Conservation (phyloP, 1,140 invertebrate species). For the Gryllus bimaculatus region DNA sequence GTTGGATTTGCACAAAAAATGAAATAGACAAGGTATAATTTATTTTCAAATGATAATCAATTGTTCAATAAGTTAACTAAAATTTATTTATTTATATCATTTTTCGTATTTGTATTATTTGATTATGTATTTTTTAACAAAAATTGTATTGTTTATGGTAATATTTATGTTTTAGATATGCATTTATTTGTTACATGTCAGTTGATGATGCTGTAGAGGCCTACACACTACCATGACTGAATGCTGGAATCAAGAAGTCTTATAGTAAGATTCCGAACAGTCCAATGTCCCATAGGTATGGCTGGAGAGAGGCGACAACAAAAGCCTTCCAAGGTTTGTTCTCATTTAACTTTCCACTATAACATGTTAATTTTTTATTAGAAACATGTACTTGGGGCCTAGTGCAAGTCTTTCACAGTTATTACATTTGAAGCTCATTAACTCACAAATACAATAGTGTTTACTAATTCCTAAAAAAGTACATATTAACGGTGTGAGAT, state of each 20-base stretch:
- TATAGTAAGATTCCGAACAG: slow-evolving; percentile 51
- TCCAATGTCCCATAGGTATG: slow-evolving; percentile 45
- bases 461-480: no score
- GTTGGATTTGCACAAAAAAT: slow-evolving; percentile 56
- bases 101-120: slow-evolving; percentile 15
- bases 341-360: neutral
- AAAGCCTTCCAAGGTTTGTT: slow-evolving; percentile 6
- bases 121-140: neutral
- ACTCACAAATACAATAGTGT: no score
- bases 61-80: neutral
- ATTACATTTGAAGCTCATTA: no score
- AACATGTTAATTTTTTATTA: neutral
- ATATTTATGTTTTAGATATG: slow-evolving; percentile 38
- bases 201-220: slow-evolving; percentile 52
- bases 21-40: slow-evolving; percentile 46
- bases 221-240: slow-evolving; percentile 45
- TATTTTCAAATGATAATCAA: no score
- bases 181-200: slow-evolving; percentile 50
- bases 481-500: no score
- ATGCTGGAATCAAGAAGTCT: slow-evolving; percentile 51
- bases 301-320: slow-evolving; percentile 40
- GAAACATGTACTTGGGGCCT: no score
- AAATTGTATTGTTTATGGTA: no score
- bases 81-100: neutral
- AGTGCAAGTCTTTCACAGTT: no score